Conservation (phyloP, 2,113 vertebrate genomes). For the Malurus alboscapulatus region DNA sequence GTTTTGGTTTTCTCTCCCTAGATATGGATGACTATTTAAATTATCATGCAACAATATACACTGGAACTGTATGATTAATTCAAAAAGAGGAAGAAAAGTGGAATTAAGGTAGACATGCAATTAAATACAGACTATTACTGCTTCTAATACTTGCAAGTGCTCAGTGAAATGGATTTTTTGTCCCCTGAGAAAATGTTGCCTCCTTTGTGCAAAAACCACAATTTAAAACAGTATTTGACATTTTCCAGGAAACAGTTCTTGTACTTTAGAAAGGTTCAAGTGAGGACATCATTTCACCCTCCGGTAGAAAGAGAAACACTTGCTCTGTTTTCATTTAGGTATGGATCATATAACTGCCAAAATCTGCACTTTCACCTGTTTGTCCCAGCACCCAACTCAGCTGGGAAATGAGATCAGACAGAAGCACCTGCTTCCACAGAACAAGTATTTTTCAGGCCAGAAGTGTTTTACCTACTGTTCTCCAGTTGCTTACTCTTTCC, state of each 20-base stretch:
- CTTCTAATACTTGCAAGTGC: neutral
- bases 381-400: neutral
- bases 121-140: neutral
- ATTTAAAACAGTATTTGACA: neutral
- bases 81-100: neutral
- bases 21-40: neutral
- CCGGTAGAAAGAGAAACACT: neutral
- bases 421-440: neutral
- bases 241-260: neutral
- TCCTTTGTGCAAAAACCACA: neutral
- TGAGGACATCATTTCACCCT: neutral
- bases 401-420: neutral
- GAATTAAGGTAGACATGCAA: neutral
- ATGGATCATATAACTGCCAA: neutral
- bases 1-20: neutral
- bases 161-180: neutral
- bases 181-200: neutral
- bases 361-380: neutral
- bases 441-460: neutral
- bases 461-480: neutral
- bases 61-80: neutral
- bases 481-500: neutral
- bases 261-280: neutral
- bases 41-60: neutral
- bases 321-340: neutral